A percentile compares a stretch with the other conserved stretches of the same genome.
phyloP scores from a whole-genome alignment of 2,797 vertebrate genomes.

The Heteromormyrus szaboi region DNA sequence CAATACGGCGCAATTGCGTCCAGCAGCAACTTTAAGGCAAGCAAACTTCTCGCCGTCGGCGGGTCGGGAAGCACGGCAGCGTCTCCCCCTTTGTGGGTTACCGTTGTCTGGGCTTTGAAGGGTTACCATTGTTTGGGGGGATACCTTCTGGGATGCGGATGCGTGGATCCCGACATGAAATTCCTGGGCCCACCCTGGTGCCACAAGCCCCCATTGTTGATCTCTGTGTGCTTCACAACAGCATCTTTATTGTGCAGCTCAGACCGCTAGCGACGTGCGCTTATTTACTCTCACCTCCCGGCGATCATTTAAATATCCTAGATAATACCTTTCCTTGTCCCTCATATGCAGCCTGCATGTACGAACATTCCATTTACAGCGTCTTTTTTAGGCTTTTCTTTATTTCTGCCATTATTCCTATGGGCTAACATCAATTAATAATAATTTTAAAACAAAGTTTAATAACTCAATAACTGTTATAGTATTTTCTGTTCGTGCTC shows the following conservation, averaged over 20 bases:
- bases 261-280: background rate
- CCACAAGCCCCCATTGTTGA: conserved; percentile 10
- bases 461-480: background rate
- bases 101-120: background rate
- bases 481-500: background rate
- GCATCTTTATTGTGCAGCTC: background rate
- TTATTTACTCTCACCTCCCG: background rate
- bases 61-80: background rate
- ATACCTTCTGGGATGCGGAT: background rate
- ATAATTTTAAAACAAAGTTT: background rate
- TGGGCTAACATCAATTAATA: background rate
- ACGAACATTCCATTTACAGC: background rate
- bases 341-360: background rate
- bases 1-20: background rate
- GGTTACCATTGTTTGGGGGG: background rate
- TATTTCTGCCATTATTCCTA: background rate
- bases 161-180: background rate
- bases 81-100: background rate
- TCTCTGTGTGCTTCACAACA: conserved; percentile 12
- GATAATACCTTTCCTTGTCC: background rate
- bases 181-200: conserved; percentile 19
- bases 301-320: background rate
- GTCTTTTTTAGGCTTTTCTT: background rate
- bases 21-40: background rate
- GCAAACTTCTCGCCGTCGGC: background rate